Conservation (phyloP, 2,797 vertebrate species). For the Smutsia gigantea region DNA sequence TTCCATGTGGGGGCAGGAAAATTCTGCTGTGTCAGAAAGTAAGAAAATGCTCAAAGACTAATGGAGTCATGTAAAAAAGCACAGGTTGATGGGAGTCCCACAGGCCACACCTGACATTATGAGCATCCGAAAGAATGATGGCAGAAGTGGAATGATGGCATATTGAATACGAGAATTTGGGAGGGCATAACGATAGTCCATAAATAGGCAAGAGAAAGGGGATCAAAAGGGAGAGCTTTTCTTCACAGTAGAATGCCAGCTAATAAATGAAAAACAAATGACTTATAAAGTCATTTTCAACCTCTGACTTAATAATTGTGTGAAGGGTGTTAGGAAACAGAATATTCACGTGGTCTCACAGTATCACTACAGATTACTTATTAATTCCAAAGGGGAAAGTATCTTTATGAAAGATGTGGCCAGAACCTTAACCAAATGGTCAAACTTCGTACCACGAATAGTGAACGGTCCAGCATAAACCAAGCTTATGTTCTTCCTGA, state of each 20-base stretch:
- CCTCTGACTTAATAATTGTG: not conserved
- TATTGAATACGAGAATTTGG: not conserved
- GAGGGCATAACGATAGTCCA: not conserved
- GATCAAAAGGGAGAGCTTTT: not conserved
- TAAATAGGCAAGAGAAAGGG: not conserved
- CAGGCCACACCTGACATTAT: not conserved
- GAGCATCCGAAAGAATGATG: not conserved
- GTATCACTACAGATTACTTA: not conserved
- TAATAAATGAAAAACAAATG: not conserved
- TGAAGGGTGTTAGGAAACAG: not conserved
- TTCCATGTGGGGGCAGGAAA: not conserved
- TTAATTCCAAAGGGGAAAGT: not conserved
- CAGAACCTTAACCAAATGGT: not conserved
- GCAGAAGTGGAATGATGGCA: not conserved
- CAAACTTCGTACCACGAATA: not conserved
- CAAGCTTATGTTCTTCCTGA: not conserved
- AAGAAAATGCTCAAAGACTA: not conserved
- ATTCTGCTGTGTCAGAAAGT: constrained; percentile 6
- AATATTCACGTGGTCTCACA: not conserved
- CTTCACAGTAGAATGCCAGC: not conserved
- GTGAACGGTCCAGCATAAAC: not conserved
- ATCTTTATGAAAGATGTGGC: not conserved
- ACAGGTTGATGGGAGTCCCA: not conserved
- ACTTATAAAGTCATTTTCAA: not conserved
- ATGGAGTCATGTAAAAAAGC: not conserved